A percentile compares a stretch with the other conserved stretches of the same genome.
Evolutionary conservation across 2,888 invertebrate genomes (phyloP).

Genomic region (Cephus sareptanus): DNA sequence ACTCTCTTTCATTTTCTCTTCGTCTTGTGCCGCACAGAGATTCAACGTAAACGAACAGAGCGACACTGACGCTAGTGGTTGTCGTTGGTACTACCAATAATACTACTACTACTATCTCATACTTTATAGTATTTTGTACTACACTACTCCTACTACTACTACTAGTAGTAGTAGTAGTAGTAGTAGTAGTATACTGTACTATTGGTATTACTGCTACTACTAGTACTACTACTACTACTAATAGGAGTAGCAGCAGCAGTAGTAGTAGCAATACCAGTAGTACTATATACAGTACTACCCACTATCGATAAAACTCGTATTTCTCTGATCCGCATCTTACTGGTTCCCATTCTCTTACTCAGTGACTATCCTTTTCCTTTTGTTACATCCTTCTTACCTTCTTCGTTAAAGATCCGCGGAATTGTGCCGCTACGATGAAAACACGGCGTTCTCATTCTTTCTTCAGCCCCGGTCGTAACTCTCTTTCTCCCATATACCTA

Average conservation of each 20-base stretch:
- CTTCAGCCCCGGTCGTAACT: background rate
- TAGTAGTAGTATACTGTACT: no score
- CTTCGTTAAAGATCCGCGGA: background rate
- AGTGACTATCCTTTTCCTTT: background rate
- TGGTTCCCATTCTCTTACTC: background rate
- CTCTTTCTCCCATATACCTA: background rate
- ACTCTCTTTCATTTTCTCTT: slow-evolving; percentile 5
- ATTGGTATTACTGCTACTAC: no score
- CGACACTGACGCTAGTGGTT: background rate
- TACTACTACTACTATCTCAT: no score
- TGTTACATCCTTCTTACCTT: background rate
- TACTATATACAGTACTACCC: background rate
- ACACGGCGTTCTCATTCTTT: background rate
- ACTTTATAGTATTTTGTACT: no score
- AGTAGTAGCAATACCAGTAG: background rate
- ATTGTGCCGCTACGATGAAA: background rate
- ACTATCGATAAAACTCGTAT: background rate
- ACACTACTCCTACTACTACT: no score
- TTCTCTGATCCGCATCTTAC: background rate
- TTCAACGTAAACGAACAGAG: background rate
- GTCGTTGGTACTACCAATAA: background rate
- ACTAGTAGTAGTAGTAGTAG: no score
- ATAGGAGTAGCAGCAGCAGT: background rate
- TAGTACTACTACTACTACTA: no score
- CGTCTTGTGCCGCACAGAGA: background rate